These are phyloP conservation scores for Lycaena phlaeas DNA, from an alignment of 2,888 invertebrate genomes.

Conservation along the genomic window DNA sequence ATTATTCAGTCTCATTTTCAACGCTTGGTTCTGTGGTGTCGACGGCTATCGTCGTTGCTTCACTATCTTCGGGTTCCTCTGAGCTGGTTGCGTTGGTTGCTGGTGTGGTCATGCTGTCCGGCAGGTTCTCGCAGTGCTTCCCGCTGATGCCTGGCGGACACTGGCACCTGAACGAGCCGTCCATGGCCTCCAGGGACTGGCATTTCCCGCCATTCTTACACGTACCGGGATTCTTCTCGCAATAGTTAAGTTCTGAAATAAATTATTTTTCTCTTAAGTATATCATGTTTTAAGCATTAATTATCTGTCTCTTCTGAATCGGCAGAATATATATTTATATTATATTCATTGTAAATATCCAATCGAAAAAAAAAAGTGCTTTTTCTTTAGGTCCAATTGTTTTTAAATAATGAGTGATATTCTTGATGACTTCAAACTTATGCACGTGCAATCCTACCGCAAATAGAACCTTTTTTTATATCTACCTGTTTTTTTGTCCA, in stretches of 20 bases:
- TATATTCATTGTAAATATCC: no score
- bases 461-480: no score
- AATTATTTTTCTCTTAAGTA: no score
- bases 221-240: slow-evolving; percentile 81
- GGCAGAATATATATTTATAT: no score
- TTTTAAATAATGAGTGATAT: no score
- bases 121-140: slow-evolving; percentile 79
- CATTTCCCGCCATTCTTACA: slow-evolving; percentile 90
- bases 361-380: no score
- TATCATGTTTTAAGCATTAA: no score
- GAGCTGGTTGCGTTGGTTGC: slow-evolving; percentile 24
- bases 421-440: no score
- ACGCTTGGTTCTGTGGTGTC: slow-evolving; percentile 28
- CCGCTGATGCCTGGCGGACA: slow-evolving; percentile 84
- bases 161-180: slow-evolving; percentile 83
- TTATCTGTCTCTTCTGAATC: no score
- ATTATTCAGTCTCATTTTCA: slow-evolving; percentile 50
- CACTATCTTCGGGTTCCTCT: slow-evolving; percentile 17
- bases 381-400: no score
- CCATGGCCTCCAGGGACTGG: slow-evolving; percentile 81
- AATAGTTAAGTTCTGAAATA: slow-evolving; percentile 83
- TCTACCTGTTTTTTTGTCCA: no score
- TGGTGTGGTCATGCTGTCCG: slow-evolving; percentile 36
- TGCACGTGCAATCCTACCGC: no score
- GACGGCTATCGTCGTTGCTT: slow-evolving; percentile 15